A percentile compares a stretch with the other conserved stretches of the same genome.
phyloP scores from a whole-genome alignment of 1,140 invertebrate genomes.

The Monochamus saltuarius region DNA sequence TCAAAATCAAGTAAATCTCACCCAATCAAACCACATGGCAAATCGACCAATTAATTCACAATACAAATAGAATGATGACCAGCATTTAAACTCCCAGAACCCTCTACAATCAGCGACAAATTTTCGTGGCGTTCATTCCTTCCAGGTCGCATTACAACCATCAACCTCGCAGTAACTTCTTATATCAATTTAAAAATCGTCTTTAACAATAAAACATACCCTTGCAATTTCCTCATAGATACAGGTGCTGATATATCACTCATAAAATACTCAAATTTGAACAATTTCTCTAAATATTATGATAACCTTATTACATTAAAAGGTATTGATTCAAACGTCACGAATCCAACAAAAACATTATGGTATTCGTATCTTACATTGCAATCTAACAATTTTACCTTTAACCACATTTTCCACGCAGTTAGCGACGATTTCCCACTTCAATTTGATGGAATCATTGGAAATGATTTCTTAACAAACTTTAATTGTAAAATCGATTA shows the following conservation, averaged over 20 bases:
- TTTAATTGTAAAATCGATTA: too few species aligned
- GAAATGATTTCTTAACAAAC: too few species aligned
- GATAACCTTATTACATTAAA: conserved; percentile 16
- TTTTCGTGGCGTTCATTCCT: too few species aligned
- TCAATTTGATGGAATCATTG: too few species aligned
- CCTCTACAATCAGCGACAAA: neutral
- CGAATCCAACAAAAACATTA: conserved; percentile 7
- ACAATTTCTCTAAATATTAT: neutral
- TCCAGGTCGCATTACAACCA: too few species aligned
- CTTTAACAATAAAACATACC: too few species aligned
- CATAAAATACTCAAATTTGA: conserved; percentile 11
- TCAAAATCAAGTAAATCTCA: too few species aligned
- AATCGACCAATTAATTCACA: too few species aligned
- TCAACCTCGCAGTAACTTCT: too few species aligned
- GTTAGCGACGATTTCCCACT: conserved; percentile 8
- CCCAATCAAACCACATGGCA: too few species aligned
- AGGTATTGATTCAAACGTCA: conserved; percentile 7
- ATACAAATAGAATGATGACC: too few species aligned
- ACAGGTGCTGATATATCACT: conserved; percentile 9
- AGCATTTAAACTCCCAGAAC: neutral
- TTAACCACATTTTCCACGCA: conserved; percentile 7
- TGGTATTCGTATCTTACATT: conserved; percentile 4
- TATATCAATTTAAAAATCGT: too few species aligned
- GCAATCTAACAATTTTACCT: neutral
- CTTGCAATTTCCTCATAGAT: neutral